Evolutionary conservation across 2,113 vertebrate species (phyloP), one percentile per base, ranked within the genome.

Genomic region (Caranx ignobilis): DNA sequence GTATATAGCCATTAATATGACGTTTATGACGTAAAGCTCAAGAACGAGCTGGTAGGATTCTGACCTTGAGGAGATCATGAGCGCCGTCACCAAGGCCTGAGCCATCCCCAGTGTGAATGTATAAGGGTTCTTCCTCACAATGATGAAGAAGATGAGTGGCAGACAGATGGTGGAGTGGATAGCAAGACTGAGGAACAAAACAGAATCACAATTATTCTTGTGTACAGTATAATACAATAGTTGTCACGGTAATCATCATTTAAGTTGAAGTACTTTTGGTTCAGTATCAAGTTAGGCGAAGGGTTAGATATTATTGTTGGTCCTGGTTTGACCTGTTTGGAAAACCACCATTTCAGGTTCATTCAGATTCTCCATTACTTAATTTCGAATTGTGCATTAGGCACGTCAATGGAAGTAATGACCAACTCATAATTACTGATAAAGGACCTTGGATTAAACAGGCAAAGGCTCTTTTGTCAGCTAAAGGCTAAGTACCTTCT

Each of bases 121-220:
- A 78, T 96, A 98, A 1, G 98, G 98, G 87, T 99, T 99, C 92
- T 97, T 99, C 74, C 97, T 94, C 77, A 99, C 98, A 11, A 99
- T 85, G 86, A 96, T 64, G 52, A 99, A 96, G 87, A 96, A 99
- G 82, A 99, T 97, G 62, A 98, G 91, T 0, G 98, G 98, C 60
- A 99, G 93, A 15, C 97, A 94, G 69, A 99, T 2, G 57, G 85
- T 75, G 61, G 96, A 95, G 79, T 99, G 98, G 85, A 99, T 97
- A 61, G 96, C 96, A 74, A 99, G 96, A 75, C 98, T 99, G 94
- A 21, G 12, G 54, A 66, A 50, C 5, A 82, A 70, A 71, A 72
- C 0, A 64, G 6, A 52, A 45, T 59, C 39, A 45, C 19, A 66
- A 41, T 41, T 41, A 41, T 10, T 41, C 8, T 37, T 37, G 35